phyloP scores from a whole-genome alignment of 1,140 invertebrate species.

The Diprion similis region DNA sequence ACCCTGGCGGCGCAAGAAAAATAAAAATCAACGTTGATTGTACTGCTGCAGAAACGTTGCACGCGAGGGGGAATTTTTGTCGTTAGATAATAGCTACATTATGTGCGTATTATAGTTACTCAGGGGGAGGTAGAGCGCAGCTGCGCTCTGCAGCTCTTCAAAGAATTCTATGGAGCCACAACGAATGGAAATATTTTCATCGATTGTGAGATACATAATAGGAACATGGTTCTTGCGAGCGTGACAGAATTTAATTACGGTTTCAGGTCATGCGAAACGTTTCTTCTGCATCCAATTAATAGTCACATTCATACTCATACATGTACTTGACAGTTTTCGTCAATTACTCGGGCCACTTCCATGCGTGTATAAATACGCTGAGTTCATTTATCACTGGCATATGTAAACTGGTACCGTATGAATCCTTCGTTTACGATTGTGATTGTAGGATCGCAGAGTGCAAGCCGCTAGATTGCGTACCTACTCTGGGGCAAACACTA shows the following conservation, averaged over 20 bases:
- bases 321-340: neutral
- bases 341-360: no score
- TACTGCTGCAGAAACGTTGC: no score
- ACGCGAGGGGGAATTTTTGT: no score
- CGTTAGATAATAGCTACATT: no score
- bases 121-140: no score
- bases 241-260: neutral
- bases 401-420: no score
- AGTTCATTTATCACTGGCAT: neutral
- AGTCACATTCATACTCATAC: neutral
- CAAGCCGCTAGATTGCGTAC: neutral
- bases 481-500: neutral
- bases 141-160: neutral
- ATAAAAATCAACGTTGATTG: no score
- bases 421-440: neutral
- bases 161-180: neutral
- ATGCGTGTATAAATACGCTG: no score
- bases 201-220: neutral
- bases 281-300: neutral
- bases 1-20: no score
- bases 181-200: conserved; percentile 3
- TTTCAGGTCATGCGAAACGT: neutral
- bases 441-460: neutral
- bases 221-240: neutral
- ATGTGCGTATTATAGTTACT: no score